Evolutionary conservation across 2,113 vertebrate species (phyloP), one percentile per base, ranked within the genome.

Genomic region (Nipponia nippon): DNA sequence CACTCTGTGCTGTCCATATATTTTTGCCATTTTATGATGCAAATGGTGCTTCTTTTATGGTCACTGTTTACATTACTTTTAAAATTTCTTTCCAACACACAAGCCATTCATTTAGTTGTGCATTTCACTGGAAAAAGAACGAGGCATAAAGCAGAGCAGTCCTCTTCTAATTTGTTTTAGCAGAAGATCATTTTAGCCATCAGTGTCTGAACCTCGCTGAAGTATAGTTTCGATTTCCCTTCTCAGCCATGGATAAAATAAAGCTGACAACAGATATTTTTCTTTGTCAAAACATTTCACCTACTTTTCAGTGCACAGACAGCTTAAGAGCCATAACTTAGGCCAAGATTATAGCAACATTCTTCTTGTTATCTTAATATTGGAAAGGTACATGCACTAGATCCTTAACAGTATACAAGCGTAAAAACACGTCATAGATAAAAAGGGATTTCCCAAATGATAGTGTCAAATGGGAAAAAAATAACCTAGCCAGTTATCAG

Each of bases 241-340:
- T 93, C 86, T 93, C 95, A 87, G n/a, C 92, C 42, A 19, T 42
- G 90, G 88, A 84, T 90, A 97, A 97, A 98, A 95, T 62, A 63
- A 95, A 95, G 92, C 87, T 97, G 97, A 97, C 97, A 98, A 97
- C 93, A 95, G 84, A 34, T 94, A 95, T 97, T 97, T 98, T 95
- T 97, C 94, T 94, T 87, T 95, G 97, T 97, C 97, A 98, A 97
- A 98, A 97, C 93, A 96, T 96, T 98, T 97, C 49, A 55, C 89
- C 95, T 97, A 80, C 92, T 97, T 82, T 69, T 96, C 96, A 89
- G 67, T 90, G 91, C 89, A 81, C 23, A 95, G 94, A 95, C 79
- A 93, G 83, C 77, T 84, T 95, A 87, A 96, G 83, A 97, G 79
- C 86, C 80, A 14, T 93, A 96, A 95, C 87, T 44, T 95, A 78